phyloP scores from a whole-genome alignment of 2,888 invertebrate species.

The Drosophila paranaensis region DNA sequence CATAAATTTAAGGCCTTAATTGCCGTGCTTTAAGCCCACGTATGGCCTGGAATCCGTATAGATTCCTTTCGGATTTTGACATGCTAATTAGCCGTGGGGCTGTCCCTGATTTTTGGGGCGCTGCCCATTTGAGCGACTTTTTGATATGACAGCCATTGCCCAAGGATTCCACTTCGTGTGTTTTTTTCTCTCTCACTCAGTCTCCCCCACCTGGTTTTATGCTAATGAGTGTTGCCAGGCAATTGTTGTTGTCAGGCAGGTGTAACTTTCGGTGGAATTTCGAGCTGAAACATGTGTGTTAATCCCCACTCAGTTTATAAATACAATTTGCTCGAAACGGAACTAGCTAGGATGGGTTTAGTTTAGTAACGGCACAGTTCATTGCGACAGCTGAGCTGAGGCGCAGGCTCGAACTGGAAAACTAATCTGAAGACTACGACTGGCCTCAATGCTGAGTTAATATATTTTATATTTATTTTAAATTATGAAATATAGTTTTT shows the following conservation, averaged over 20 bases:
- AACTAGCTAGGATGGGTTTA: conserved; percentile 10
- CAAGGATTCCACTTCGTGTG: conserved; percentile 7
- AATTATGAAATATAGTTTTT: neutral
- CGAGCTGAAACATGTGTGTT: conserved; percentile 15
- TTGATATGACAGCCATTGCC: conserved; percentile 27
- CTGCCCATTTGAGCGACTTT: conserved; percentile 33
- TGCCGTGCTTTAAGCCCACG: conserved; percentile 39
- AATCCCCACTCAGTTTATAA: conserved; percentile 16
- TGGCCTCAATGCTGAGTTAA: too few species aligned
- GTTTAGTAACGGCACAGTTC: conserved; percentile 19
- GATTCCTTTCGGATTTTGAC: conserved; percentile 43
- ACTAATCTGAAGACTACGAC: neutral
- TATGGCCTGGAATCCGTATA: conserved; percentile 13
- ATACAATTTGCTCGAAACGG: neutral
- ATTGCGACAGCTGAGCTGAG: neutral
- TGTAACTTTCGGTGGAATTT: conserved; percentile 18
- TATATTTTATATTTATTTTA: too few species aligned
- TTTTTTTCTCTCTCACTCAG: conserved; percentile 14
- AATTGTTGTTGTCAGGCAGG: conserved; percentile 33
- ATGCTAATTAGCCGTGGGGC: conserved; percentile 66
- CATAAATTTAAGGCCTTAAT: conserved; percentile 70
- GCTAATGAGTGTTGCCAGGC: conserved; percentile 45
- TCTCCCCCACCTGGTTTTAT: conserved; percentile 16
- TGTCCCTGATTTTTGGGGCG: conserved; percentile 33
- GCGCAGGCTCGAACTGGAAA: neutral